Evolutionary conservation across 2,888 invertebrate genomes (phyloP).

Genomic region (Volucella inflata): DNA sequence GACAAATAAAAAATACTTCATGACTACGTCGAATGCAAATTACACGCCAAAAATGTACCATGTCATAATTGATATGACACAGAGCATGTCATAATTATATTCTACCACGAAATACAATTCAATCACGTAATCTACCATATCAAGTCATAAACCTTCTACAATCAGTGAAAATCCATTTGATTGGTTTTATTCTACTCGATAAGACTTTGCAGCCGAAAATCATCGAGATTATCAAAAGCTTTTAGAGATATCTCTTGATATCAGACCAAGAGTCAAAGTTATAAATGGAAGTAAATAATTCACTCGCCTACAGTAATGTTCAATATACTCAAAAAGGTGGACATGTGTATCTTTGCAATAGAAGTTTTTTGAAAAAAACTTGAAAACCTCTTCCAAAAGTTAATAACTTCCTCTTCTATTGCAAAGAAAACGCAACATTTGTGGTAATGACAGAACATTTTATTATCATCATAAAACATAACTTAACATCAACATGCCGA

Average conservation of each 20-base stretch:
- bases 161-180: too few species aligned
- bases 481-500: neutral
- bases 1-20: too few species aligned
- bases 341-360: constrained; percentile 35
- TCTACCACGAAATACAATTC: too few species aligned
- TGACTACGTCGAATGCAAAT: too few species aligned
- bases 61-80: too few species aligned
- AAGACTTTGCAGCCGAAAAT: too few species aligned
- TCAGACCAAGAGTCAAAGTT: neutral
- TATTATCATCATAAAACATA: constrained; percentile 27
- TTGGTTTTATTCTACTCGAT: too few species aligned
- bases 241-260: too few species aligned
- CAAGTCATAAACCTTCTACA: too few species aligned
- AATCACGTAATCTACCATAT: too few species aligned
- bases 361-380: neutral
- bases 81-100: too few species aligned
- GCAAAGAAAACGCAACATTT: constrained; percentile 46
- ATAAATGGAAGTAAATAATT: constrained; percentile 14
- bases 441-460: constrained; percentile 10
- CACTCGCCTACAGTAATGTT: constrained; percentile 25
- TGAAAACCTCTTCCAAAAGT: neutral
- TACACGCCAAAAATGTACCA: too few species aligned
- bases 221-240: neutral
- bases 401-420: neutral
- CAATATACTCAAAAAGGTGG: constrained; percentile 17